phyloP scores from a whole-genome alignment of 2,113 vertebrate species.

The Eublepharis macularius region DNA sequence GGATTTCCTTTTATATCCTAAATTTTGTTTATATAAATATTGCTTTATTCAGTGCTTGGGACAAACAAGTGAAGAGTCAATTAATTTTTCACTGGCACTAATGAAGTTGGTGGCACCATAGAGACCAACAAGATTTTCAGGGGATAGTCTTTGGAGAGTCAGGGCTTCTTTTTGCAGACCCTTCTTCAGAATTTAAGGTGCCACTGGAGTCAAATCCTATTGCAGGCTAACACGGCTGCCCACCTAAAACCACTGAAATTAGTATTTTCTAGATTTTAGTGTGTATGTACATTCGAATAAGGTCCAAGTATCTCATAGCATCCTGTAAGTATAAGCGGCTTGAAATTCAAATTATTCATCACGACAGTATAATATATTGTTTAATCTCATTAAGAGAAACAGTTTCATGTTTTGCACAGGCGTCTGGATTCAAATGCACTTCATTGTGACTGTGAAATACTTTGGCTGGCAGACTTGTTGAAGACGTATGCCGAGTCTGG shows the following conservation, averaged over 20 bases:
- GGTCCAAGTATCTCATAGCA: background rate
- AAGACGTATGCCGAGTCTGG: conserved; percentile 91
- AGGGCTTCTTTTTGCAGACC: too few species aligned
- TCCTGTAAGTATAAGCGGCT: background rate
- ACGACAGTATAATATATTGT: background rate
- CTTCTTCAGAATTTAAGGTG: too few species aligned
- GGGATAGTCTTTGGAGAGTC: too few species aligned
- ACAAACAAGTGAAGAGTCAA: background rate
- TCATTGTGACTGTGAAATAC: conserved; percentile 94
- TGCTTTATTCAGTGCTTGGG: background rate
- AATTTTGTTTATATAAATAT: background rate
- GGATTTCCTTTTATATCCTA: background rate
- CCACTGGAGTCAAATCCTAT: too few species aligned
- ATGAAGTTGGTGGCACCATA: too few species aligned
- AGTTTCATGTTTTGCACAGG: conserved; percentile 67
- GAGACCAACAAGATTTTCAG: too few species aligned
- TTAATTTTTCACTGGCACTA: background rate
- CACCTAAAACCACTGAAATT: too few species aligned
- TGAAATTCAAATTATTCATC: background rate
- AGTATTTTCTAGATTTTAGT: background rate
- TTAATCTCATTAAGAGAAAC: background rate
- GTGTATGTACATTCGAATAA: background rate
- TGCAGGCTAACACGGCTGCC: too few species aligned
- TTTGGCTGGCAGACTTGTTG: conserved; percentile 93
- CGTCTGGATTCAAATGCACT: conserved; percentile 94